Base-by-base conservation (phyloP, 2,888 invertebrate species). In the Gnatocerus cornutus region DNA sequence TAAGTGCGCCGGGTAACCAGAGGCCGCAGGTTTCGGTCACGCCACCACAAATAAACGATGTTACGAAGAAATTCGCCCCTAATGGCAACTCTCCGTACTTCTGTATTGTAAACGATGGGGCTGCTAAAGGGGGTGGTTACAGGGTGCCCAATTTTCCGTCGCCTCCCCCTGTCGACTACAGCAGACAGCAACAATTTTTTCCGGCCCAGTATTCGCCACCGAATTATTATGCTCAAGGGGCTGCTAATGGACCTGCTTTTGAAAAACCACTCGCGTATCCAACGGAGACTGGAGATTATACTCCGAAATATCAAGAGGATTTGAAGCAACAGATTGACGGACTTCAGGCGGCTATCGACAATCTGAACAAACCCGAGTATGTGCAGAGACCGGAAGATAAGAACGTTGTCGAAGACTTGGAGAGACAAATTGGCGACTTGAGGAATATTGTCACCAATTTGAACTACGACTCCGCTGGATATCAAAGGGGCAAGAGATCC, bases 401-500 rank as follows among this genome's bases (percentile, higher is more conserved):
- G 68, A 72, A 69, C 6, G 75, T 77, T 0, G 72, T 83, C 1
- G 76, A 76, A 43, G 76, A 77, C 59, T 74, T 84, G 37, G 79
- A 82, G 50, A 71, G 77, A 53, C 79, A 82, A 74, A 82, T 84
- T 46, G 73, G 72, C 10, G 81, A 81, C 45, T 75, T 84, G 43
- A 81, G 80, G 53, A 70, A 63, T 13, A 72, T 80, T 8, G 71
- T 81, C 0, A 74, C 73, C 8, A 58, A 63, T 33, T 33, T 62
- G 21, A 71, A 66, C 50, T 39, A 63, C 12, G 53, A 48, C 12
- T n/a, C 10, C 6, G 4, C 4, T 1, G 33, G 12, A 27, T 45
- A 46, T 16, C 55, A 14, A 5, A 37, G 39, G 8, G n/a, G 21
- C 10, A 66, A 64, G 43, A 27, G 72, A 10, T 68, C 70, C 6